phyloP scores from a whole-genome alignment of 2,888 invertebrate species.

The Mamestra brassicae region DNA sequence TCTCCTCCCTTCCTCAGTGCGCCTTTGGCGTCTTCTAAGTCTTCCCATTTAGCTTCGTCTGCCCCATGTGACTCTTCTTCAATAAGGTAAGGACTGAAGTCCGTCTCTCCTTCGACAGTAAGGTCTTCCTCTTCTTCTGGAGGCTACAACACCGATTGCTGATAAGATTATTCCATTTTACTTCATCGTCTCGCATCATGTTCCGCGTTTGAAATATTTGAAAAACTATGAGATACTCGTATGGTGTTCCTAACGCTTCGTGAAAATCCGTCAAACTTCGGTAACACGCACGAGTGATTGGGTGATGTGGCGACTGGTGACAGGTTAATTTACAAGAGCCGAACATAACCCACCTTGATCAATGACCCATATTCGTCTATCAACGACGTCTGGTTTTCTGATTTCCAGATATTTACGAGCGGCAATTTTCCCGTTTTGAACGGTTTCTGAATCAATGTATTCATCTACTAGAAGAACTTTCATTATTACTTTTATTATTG shows the following conservation, averaged over 20 bases:
- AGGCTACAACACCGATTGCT: too few relatives aligned
- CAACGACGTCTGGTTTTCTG: conserved; percentile 4
- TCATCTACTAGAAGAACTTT: too few relatives aligned
- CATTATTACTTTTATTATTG: neutral
- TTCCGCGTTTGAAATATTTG: too few relatives aligned
- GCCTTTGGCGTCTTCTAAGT: too few relatives aligned
- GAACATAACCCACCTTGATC: conserved; percentile 14
- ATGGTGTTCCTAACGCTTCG: neutral
- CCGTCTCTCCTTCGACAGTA: too few relatives aligned
- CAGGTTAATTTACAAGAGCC: conserved; percentile 22
- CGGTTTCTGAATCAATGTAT: neutral
- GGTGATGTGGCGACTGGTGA: neutral
- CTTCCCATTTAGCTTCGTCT: too few relatives aligned
- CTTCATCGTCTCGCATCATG: too few relatives aligned
- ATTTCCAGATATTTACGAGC: neutral
- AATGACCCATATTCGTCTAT: conserved; percentile 14
- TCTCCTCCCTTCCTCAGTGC: too few relatives aligned
- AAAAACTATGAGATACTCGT: neutral
- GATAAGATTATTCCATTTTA: too few relatives aligned
- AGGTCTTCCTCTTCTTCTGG: too few relatives aligned
- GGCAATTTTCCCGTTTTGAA: neutral
- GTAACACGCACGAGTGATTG: conserved; percentile 3
- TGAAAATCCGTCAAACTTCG: neutral
- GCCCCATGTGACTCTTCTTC: too few relatives aligned
- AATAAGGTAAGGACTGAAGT: too few relatives aligned